These are phyloP conservation scores for Nebria salina DNA, from an alignment of 2,888 invertebrate species.

Conservation along the genomic window DNA sequence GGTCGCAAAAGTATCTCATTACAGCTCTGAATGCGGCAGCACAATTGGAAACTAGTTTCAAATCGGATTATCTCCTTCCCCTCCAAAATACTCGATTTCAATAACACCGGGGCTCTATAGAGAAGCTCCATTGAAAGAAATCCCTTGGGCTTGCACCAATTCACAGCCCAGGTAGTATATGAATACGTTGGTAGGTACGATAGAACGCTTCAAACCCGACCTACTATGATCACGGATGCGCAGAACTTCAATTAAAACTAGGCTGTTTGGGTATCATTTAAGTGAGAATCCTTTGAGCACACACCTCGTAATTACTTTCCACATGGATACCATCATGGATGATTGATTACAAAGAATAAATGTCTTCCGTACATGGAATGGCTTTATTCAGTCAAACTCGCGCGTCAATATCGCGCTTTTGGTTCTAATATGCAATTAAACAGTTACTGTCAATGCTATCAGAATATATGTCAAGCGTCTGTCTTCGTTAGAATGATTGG, in stretches of 20 bases:
- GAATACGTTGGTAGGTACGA: neutral
- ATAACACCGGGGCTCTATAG: conserved; percentile 40
- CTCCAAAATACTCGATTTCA: conserved; percentile 46
- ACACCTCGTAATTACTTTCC: neutral
- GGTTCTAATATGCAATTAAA: too few relatives aligned
- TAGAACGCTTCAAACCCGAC: neutral
- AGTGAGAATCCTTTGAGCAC: neutral
- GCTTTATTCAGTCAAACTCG: too few relatives aligned
- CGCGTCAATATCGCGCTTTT: too few relatives aligned
- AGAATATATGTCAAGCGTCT: conserved; percentile 9
- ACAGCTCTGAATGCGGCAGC: conserved; percentile 43
- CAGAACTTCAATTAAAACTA: conserved; percentile 10
- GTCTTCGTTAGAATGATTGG: conserved; percentile 7
- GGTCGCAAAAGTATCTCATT: conserved; percentile 47
- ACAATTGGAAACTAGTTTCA: conserved; percentile 47
- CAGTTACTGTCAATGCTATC: too few relatives aligned
- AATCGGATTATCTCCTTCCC: conserved; percentile 44
- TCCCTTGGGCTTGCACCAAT: conserved; percentile 34
- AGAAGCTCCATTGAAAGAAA: conserved; percentile 39
- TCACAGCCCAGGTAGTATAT: conserved; percentile 35
- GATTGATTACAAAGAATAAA: neutral
- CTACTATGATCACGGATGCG: neutral
- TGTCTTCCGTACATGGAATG: too few relatives aligned
- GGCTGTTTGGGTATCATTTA: neutral
- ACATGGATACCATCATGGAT: neutral